These are phyloP conservation scores for Chironomus tepperi DNA, from an alignment of 1,140 invertebrate species.

Conservation along the genomic window DNA sequence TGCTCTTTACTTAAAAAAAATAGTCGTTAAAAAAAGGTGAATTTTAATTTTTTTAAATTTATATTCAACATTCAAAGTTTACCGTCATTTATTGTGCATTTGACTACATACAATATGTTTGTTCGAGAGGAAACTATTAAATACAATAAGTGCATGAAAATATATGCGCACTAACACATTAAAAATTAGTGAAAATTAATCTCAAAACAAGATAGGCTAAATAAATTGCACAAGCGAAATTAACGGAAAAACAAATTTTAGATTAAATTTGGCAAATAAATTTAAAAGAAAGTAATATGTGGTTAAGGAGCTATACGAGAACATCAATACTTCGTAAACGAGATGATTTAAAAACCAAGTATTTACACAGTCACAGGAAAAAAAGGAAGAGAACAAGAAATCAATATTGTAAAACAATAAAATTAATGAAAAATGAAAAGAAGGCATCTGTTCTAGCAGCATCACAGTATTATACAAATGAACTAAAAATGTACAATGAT, in stretches of 20 bases:
- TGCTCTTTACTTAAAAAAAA: too few species aligned
- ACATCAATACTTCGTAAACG: not conserved
- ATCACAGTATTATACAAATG: not conserved
- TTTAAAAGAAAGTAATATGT: not conserved
- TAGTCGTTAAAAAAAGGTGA: too few species aligned
- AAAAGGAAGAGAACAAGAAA: slow-evolving; percentile 1
- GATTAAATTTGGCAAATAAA: not conserved
- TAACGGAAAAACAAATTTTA: not conserved
- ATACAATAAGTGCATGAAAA: too few species aligned
- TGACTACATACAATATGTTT: too few species aligned
- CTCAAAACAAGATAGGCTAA: not conserved
- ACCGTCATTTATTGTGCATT: too few species aligned
- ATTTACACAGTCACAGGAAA: not conserved
- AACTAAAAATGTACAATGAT: slow-evolving; percentile 1
- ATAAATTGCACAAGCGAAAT: not conserved
- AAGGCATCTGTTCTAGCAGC: slow-evolving; percentile 3
- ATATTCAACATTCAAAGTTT: too few species aligned
- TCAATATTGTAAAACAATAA: slow-evolving; percentile 19
- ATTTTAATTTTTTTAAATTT: too few species aligned
- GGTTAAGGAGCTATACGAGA: not conserved
- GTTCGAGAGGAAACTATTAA: too few species aligned
- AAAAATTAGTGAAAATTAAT: not conserved
- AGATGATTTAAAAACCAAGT: not conserved
- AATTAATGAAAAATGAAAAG: slow-evolving; percentile 2
- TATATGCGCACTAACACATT: not conserved